Percentiles rank a stretch among this genome's conserved stretches.
These are phyloP conservation scores for Uria aalge DNA, from an alignment of 2,113 vertebrate species.

Conservation along the genomic window DNA sequence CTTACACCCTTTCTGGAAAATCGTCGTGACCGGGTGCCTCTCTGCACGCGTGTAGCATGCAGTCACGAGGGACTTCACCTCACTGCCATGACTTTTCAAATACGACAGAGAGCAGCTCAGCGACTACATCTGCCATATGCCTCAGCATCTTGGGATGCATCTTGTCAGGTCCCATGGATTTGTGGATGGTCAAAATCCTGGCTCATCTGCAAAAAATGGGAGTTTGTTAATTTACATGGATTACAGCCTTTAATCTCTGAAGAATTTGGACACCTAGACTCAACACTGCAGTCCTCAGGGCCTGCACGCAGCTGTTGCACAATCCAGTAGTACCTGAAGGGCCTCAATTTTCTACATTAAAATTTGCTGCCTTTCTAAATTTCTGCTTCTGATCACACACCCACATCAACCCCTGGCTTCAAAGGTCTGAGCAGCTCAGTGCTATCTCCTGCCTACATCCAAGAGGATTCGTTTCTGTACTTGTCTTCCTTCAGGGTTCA, in stretches of 20 bases:
- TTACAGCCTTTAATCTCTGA: not conserved
- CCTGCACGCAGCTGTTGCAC: not conserved
- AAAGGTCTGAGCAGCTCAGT: not conserved
- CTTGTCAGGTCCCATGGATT: not conserved
- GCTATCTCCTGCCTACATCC: not conserved
- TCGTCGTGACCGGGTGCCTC: not conserved
- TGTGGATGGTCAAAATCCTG: not conserved
- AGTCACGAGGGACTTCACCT: not conserved
- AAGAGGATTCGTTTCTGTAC: not conserved
- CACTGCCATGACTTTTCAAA: not conserved
- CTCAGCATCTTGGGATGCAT: not conserved
- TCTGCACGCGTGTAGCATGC: not conserved
- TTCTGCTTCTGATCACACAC: not conserved
- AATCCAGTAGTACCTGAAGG: not conserved
- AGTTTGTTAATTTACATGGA: not conserved
- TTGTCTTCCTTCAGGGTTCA: not conserved
- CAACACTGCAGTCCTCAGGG: not conserved
- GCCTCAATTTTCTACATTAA: not conserved
- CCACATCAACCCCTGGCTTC: not conserved
- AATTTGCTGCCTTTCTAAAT: not conserved
- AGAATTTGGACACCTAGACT: not conserved
- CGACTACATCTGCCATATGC: not conserved
- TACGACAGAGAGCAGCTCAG: not conserved
- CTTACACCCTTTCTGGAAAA: not conserved
- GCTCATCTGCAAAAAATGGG: not conserved